Conservation (phyloP, 2,113 vertebrate genomes). For the Gnathonemus echidnorhynchus region DNA sequence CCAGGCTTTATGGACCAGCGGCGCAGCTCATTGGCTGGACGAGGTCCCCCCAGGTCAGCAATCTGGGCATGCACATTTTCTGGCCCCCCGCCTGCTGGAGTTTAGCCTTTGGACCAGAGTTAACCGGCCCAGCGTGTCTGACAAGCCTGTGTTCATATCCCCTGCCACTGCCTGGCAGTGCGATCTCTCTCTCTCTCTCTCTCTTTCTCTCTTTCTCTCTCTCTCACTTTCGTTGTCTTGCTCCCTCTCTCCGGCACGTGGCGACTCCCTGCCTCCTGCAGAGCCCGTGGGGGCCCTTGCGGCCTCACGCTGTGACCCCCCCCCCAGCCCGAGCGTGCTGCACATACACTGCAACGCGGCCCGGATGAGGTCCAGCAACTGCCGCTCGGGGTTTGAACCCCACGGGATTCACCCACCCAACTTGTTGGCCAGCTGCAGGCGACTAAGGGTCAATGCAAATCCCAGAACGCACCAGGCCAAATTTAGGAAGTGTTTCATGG, state of each 20-base stretch:
- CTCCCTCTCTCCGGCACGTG: neutral
- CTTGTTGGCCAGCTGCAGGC: neutral
- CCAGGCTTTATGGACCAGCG: neutral
- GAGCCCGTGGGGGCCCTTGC: neutral
- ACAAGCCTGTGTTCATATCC: conserved; percentile 10
- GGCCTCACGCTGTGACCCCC: neutral
- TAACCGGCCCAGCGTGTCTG: conserved; percentile 5
- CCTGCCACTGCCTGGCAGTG: neutral
- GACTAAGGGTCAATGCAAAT: neutral
- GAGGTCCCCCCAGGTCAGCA: neutral
- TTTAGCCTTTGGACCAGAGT: conserved; percentile 17
- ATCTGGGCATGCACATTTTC: conserved; percentile 20
- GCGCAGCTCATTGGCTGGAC: conserved; percentile 8
- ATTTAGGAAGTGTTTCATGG: neutral
- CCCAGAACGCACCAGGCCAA: neutral
- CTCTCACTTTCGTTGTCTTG: neutral
- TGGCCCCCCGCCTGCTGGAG: conserved; percentile 18
- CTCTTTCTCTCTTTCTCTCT: neutral
- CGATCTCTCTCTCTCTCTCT: neutral
- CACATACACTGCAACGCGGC: neutral
- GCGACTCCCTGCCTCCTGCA: neutral
- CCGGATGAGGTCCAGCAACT: neutral
- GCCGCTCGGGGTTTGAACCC: neutral
- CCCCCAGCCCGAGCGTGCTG: neutral
- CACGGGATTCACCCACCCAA: neutral